Evolutionary conservation across 2,797 vertebrate species (phyloP).

Genomic region (Neosilurus mollespiculum): DNA sequence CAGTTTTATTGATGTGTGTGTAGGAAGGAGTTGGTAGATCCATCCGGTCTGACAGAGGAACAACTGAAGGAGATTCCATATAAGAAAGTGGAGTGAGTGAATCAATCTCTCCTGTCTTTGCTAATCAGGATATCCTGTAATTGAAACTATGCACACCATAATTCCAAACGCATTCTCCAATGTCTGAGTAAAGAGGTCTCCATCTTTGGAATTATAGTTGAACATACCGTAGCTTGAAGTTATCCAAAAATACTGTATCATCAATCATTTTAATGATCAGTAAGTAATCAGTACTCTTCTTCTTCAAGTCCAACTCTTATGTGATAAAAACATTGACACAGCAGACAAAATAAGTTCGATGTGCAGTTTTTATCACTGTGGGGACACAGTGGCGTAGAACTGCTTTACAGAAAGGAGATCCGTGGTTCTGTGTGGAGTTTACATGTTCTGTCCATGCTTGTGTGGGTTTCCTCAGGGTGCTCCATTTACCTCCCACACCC

Average conservation of each 20-base stretch:
- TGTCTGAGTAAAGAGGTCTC: neutral
- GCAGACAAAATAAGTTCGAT: neutral
- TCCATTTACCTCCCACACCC: too few relatives aligned
- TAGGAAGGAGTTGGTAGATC: constrained; percentile 86
- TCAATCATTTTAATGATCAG: neutral
- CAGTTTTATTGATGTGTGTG: neutral
- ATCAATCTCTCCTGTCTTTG: neutral
- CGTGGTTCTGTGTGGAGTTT: too few relatives aligned
- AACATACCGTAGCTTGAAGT: neutral
- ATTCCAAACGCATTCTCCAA: neutral
- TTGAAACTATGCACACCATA: neutral
- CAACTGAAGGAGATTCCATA: constrained; percentile 89
- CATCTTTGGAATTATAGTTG: neutral
- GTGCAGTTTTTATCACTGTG: neutral
- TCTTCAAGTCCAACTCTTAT: neutral
- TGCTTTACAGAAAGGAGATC: too few relatives aligned
- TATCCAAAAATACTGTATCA: neutral
- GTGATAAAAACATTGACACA: neutral
- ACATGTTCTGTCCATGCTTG: too few relatives aligned
- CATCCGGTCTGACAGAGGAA: constrained; percentile 81
- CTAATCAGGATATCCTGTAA: neutral
- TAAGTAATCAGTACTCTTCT: neutral
- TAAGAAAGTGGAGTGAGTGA: constrained; percentile 85
- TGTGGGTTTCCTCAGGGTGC: too few relatives aligned
- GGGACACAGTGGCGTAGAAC: too few relatives aligned